Base-by-base conservation (phyloP, 53 echinoderm and acorn worm genomes). In the Temnopleurus reevesii region DNA sequence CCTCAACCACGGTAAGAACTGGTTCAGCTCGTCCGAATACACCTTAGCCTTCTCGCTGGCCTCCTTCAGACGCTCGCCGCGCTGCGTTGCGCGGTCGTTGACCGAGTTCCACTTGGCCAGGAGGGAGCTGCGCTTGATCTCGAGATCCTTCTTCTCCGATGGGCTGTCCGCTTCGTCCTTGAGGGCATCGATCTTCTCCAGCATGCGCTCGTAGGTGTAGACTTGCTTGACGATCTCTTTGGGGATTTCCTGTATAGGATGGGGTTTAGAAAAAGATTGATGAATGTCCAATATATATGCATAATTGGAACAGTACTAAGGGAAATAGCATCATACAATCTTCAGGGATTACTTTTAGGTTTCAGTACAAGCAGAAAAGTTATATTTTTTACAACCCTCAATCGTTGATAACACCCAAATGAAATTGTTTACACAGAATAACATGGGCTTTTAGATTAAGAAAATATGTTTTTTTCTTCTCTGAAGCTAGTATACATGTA, bases 211-310 rank as follows among this genome's bases (percentile, higher is more conserved):
- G 90, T 93, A 99, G 86, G 96, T 95, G 93, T 95, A 95, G 24
- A 93, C 99, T 79, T 99, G 99, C 77, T 99, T 95, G 53, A 94
- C 92, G 34, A 99, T 96, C 57, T 99, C 99, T 76, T 99, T 99
- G 82, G 96, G 95, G 31, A 96, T 93, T 47, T 95, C 95, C 99
- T 99, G 92, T 36, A 18, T 46, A 1, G 28, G 25, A 10, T 15
- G 41, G 26, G 30, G 27, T 31, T n/a, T 8, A 76, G 76, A n/a
- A 18, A 23, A 59, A 21, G 21, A 21, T 18, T 17, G 10, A 9
- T 12, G 15, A 12, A 49, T 15, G 10, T 12, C 9, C 9, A 0
- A 15, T 49, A 12, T 15, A 49, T 0, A 49, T 49, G 49, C 15
- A 15, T 49, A 49, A 49, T 49, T 49, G 0, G 49, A 15, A 12